Base-by-base conservation (phyloP, 1,140 invertebrate genomes). In the Euwallacea similis region DNA sequence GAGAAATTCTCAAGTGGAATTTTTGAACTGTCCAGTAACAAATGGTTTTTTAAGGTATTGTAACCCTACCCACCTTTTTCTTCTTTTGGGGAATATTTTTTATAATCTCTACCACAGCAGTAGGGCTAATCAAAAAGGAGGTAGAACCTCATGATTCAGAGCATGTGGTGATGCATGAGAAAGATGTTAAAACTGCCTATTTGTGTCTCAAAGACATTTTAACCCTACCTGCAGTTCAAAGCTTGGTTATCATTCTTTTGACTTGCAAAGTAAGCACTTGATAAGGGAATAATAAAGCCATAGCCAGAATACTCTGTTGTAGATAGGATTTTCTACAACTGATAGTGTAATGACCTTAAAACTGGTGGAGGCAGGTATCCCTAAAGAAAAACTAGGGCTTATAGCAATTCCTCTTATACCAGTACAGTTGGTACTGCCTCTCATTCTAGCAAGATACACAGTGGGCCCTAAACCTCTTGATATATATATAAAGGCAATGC, bases 21-120 rank as follows among this genome's bases (percentile, higher is more conserved):
- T 21, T 43, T 42, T 11, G 9, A 7, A 7, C 11, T 13, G 6
- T 42, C 16, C 1, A 11, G 4, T 42, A 42, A 10, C 2, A n/a
- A 4, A 11, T 4, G 42, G 6, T 9, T 42, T 65, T 67, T 76
- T 70, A 68, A 77, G 90, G 90, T 55, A 82, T 99, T n/a, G 87
- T 99, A 4, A 97, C 94, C 9, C 84, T 99, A 41, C 83, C 93
- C 61, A 93, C 90, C 72, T 99, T 98, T 83, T 85, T 99, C 6
- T 92, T 91, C 79, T 98, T 99, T 79, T 99, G 97, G 97, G 96
- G 95, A 16, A 88, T 94, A 78, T 84, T 94, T 0, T 99, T 99
- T 82, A 84, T 99, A 21, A 77, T 95, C 0, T 91, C 91, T 0
- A 99, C 98, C 0, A 96, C 95, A 0, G 74, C 98, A 0, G 90